phyloP scores from a whole-genome alignment of 2,888 invertebrate species.

The Diaprepes abbreviatus region DNA sequence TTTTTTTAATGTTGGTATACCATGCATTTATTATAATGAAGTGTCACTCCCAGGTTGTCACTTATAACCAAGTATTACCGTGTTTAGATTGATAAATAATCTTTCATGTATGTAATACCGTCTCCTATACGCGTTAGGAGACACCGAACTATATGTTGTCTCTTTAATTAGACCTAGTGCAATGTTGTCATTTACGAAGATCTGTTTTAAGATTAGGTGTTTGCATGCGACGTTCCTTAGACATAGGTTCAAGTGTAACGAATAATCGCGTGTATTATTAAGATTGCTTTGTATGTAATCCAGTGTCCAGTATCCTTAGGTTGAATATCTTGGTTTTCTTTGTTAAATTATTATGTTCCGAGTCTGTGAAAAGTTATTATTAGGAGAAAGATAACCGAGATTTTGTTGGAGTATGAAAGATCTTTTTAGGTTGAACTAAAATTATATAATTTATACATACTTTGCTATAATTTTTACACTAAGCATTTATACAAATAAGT shows the following conservation, averaged over 20 bases:
- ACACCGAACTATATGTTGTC: neutral
- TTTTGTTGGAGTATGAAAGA: constrained; percentile 17
- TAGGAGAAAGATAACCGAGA: constrained; percentile 12
- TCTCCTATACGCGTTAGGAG: neutral
- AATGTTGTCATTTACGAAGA: constrained; percentile 31
- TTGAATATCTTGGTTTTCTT: constrained; percentile 14
- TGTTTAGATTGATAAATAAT: neutral
- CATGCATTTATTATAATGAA: neutral
- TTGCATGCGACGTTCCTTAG: constrained; percentile 27
- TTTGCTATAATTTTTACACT: constrained; percentile 37
- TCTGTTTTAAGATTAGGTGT: constrained; percentile 28
- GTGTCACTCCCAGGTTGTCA: neutral
- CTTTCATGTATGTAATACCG: constrained; percentile 6
- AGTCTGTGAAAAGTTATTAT: constrained; percentile 18
- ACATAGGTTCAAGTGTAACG: constrained; percentile 19
- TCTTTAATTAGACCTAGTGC: constrained; percentile 25
- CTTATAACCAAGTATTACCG: constrained; percentile 7
- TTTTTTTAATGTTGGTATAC: neutral
- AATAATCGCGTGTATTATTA: constrained; percentile 3
- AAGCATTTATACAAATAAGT: constrained; percentile 37
- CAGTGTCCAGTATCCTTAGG: constrained; percentile 13
- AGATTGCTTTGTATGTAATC: constrained; percentile 19
- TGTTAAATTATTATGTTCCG: constrained; percentile 23
- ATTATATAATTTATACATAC: constrained; percentile 26
- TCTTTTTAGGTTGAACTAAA: constrained; percentile 29